phyloP scores from a whole-genome alignment of 2,888 invertebrate species.

The Bombylius discolor region DNA sequence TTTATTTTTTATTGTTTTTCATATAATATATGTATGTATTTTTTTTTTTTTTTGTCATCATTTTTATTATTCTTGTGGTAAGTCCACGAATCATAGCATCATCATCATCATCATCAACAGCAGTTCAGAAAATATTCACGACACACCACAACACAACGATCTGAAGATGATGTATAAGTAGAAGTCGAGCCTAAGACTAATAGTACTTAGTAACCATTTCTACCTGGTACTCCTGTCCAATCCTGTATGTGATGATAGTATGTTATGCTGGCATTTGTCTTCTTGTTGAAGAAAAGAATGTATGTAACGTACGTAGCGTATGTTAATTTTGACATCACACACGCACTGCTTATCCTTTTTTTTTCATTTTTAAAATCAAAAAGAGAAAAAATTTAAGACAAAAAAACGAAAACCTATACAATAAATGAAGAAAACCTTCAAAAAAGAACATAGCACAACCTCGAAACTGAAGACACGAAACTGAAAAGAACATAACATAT shows the following conservation, averaged over 20 bases:
- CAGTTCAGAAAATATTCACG: too few species aligned
- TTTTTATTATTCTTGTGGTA: not conserved
- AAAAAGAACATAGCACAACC: slow-evolving; percentile 7
- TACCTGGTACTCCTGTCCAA: too few species aligned
- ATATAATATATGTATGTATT: too few species aligned
- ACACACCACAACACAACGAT: too few species aligned
- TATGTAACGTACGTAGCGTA: slow-evolving; percentile 14
- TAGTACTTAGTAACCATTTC: too few species aligned
- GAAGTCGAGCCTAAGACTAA: too few species aligned
- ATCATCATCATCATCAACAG: too few species aligned
- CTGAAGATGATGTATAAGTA: too few species aligned
- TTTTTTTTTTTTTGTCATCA: not conserved
- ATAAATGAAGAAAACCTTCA: slow-evolving; percentile 6
- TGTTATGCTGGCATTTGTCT: slow-evolving; percentile 11
- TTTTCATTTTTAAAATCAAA: too few species aligned
- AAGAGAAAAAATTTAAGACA: too few species aligned
- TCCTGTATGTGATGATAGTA: not conserved
- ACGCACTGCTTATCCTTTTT: slow-evolving; percentile 13
- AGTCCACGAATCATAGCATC: not conserved
- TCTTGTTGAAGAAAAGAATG: not conserved
- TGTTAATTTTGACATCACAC: slow-evolving; percentile 22
- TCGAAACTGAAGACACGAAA: slow-evolving; percentile 6
- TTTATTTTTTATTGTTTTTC: too few species aligned
- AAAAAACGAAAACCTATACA: not conserved
- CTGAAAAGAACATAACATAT: not conserved